phyloP scores from a whole-genome alignment of 2,888 invertebrate species.

The Trachelus tabidus region DNA sequence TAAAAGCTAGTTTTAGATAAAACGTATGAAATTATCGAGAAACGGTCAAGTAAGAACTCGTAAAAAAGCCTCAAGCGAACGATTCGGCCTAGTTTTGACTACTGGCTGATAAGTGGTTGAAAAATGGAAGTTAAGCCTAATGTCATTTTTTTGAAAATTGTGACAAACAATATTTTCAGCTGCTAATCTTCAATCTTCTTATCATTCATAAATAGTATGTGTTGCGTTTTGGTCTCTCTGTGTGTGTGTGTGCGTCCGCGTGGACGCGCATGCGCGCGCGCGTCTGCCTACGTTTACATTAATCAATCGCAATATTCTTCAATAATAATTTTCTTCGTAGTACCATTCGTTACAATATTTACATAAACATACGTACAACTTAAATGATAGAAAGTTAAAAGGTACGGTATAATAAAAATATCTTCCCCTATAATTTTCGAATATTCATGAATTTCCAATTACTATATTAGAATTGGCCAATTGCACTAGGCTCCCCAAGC shows the following conservation, averaged over 20 bases:
- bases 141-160: slow-evolving; percentile 9
- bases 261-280: not conserved
- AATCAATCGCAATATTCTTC: slow-evolving; percentile 45
- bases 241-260: not conserved
- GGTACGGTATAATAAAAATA: slow-evolving; percentile 48
- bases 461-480: not conserved
- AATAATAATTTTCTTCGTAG: slow-evolving; percentile 46
- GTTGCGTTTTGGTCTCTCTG: slow-evolving; percentile 17
- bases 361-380: slow-evolving; percentile 61
- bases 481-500: slow-evolving; percentile 1
- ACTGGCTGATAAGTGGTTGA: not conserved
- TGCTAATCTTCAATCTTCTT: slow-evolving; percentile 19
- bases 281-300: slow-evolving; percentile 39
- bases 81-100: not conserved
- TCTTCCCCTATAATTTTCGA: slow-evolving; percentile 21
- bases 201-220: slow-evolving; percentile 54
- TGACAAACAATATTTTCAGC: slow-evolving; percentile 21
- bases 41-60: not conserved
- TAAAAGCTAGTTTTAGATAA: slow-evolving; percentile 17
- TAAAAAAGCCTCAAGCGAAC: not conserved
- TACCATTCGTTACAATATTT: slow-evolving; percentile 62
- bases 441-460: not conserved
- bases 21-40: not conserved
- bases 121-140: not conserved
- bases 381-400: slow-evolving; percentile 46